Conservation (phyloP, 2,888 invertebrate species). For the Dasysyrphus tricinctus region DNA sequence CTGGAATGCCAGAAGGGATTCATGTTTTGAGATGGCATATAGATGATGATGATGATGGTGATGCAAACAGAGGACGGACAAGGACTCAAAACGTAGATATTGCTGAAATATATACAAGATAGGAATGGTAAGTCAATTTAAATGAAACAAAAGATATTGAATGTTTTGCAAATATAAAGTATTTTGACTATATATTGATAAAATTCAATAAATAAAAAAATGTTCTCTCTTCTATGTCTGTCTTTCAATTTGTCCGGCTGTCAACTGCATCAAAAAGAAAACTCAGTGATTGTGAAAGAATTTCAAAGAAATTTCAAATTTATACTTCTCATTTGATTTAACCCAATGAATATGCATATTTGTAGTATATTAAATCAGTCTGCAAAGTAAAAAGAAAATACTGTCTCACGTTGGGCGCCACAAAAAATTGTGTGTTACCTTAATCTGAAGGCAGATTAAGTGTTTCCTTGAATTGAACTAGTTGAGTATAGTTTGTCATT, state of each 20-base stretch:
- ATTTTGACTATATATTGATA: background rate
- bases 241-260: background rate
- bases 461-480: no score
- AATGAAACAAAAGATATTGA: slow-evolving; percentile 44
- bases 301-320: no score
- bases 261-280: background rate
- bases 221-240: background rate
- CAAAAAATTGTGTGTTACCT: no score
- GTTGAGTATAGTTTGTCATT: no score
- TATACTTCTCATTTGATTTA: no score
- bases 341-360: no score
- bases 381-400: no score
- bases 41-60: background rate
- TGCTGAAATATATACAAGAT: slow-evolving; percentile 21
- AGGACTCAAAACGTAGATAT: slow-evolving; percentile 29
- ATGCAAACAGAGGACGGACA: background rate
- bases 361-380: no score
- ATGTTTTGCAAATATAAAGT: background rate
- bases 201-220: background rate
- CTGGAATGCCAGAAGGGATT: slow-evolving; percentile 6
- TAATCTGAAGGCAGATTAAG: no score
- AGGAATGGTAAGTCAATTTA: slow-evolving; percentile 26
- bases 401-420: slow-evolving; percentile 6
- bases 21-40: background rate
- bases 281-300: background rate